Base-by-base conservation (phyloP, 2,888 invertebrate genomes). In the Aleiodes leptofemur region DNA sequence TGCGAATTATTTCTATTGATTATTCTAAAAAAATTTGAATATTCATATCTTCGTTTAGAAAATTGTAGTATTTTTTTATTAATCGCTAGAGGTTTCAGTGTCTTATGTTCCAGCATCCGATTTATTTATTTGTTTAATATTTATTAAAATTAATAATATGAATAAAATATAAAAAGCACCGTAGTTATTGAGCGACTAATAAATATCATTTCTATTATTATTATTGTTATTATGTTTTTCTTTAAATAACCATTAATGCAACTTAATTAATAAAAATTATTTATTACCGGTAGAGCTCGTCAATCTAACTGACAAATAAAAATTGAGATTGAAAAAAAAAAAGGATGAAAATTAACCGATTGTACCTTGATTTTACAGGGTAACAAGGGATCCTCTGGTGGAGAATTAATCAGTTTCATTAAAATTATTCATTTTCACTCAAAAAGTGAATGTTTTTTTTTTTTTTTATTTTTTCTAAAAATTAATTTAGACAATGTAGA, bases 281-380 rank as follows among this genome's bases (percentile, higher is more conserved):
- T n/a, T 55, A 55, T 34, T 56, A 34, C 34, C 71, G 71, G 75
- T 75, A 66, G 71, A 68, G 43, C 38, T 64, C 43, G 64, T 48
- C 38, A 34, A 64, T 34, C 68, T 59, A 53, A 29, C 55, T 29
- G 4, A 38, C 23, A 50, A 53, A 34, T 0, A 6, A 23, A 23
- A 38, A 38, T 38, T 38, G 38, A 38, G 38, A 38, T 38, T 38
- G 38, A 38, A 38, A 29, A 53, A 55, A 57, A 9, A 51, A 66
- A 51, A 66, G 43, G 11, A 43, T 43, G 4, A 53, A 68, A 76
- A 78, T 79, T 80, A 79, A 80, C 76, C 77, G 72, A 43, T 77
- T 78, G 71, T 73, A 78, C 78, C 76, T 79, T 80, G 76, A 80
- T 80, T 80, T 80, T 80, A 69, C 80, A 80, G 80, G 79, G 74